These are phyloP conservation scores for Notocelia uddmanniana DNA, from an alignment of 2,888 invertebrate genomes.

Conservation along the genomic window DNA sequence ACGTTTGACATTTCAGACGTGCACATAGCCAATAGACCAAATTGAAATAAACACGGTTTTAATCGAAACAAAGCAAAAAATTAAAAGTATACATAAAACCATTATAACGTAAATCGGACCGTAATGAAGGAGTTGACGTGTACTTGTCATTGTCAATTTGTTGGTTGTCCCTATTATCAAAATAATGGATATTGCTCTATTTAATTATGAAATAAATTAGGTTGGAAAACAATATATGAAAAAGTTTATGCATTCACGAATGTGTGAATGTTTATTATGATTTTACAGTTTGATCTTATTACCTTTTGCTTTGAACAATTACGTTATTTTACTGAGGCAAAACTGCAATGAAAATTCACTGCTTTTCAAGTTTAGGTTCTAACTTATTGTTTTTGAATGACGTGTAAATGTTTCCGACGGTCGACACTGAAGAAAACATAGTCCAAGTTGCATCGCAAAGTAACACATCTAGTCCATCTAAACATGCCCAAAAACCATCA, in stretches of 20 bases:
- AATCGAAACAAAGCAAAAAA: too few relatives aligned
- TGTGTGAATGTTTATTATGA: slow-evolving; percentile 34
- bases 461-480: slow-evolving; percentile 66
- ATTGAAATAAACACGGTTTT: too few relatives aligned
- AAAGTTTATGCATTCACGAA: slow-evolving; percentile 9
- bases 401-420: slow-evolving; percentile 85
- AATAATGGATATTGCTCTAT: slow-evolving; percentile 23
- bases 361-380: slow-evolving; percentile 60
- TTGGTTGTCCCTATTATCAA: slow-evolving; percentile 35
- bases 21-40: too few relatives aligned
- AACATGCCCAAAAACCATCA: slow-evolving; percentile 74
- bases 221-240: slow-evolving; percentile 18
- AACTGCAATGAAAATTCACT: slow-evolving; percentile 65
- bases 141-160: slow-evolving; percentile 36
- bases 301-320: slow-evolving; percentile 45
- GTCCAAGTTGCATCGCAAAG: slow-evolving; percentile 79
- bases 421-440: slow-evolving; percentile 75
- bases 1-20: too few relatives aligned
- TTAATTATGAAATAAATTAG: slow-evolving; percentile 30
- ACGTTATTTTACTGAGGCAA: slow-evolving; percentile 49
- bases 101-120: slow-evolving; percentile 4
- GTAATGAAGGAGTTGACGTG: slow-evolving; percentile 37
- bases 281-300: slow-evolving; percentile 13
- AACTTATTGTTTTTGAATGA: slow-evolving; percentile 77
- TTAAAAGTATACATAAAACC: not conserved